A percentile compares a stretch with the other conserved stretches of the same genome.
Evolutionary conservation across 2,113 vertebrate species (phyloP).

Genomic region (Corythaeola cristata): DNA sequence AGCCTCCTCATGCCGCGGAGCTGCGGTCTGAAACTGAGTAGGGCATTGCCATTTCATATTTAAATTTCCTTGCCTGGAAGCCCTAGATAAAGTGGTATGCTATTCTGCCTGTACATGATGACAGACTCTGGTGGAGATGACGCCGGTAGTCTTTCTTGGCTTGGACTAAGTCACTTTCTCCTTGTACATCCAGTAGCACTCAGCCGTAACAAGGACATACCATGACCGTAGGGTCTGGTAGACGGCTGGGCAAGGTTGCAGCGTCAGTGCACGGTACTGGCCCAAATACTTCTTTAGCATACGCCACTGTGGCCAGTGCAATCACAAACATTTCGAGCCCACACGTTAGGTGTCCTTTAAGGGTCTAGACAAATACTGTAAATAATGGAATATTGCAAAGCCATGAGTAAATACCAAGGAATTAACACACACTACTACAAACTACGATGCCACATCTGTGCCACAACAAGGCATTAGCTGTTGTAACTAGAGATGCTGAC

Average conservation of each 20-base stretch:
- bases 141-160: background rate
- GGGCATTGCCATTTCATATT: background rate
- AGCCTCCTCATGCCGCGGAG: background rate
- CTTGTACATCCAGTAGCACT: background rate
- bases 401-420: background rate
- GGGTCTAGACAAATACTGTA: background rate
- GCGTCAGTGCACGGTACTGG: fast-evolving
- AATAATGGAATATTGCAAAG: background rate
- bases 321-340: background rate
- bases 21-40: background rate
- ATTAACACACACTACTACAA: background rate
- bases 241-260: fast-evolving
- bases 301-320: background rate
- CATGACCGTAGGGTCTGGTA: background rate
- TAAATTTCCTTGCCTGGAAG: background rate
- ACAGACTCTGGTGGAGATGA: background rate
- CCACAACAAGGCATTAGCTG: background rate
- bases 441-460: background rate
- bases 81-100: background rate
- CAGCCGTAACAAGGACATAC: fast-evolving
- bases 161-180: background rate
- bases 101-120: background rate
- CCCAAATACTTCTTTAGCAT: background rate
- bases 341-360: background rate
- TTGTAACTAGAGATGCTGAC: background rate